phyloP scores from a whole-genome alignment of 2,888 invertebrate genomes.

The Elysia crispata region DNA sequence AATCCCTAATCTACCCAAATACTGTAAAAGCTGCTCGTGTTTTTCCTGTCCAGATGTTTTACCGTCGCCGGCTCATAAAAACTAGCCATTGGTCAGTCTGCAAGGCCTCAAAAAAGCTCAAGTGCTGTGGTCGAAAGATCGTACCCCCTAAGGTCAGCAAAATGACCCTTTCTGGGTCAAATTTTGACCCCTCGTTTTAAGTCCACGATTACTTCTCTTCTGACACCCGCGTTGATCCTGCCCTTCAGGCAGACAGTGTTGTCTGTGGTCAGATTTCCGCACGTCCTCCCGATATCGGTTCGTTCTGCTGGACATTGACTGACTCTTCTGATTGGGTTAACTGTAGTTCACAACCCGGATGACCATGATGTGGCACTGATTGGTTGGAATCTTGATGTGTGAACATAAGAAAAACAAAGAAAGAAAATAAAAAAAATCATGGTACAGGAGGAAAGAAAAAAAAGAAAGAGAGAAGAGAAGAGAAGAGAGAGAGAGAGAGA shows the following conservation, averaged over 20 bases:
- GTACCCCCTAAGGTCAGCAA: conserved; percentile 42
- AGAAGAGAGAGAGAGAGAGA: not conserved
- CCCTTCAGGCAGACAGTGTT: too few species aligned
- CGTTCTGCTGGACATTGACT: too few species aligned
- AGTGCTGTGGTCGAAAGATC: conserved; percentile 53
- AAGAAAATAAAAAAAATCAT: too few species aligned
- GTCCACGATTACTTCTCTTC: conserved; percentile 54
- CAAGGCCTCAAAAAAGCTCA: conserved; percentile 26
- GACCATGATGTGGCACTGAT: too few species aligned
- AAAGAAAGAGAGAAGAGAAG: not conserved
- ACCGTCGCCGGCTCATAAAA: not conserved
- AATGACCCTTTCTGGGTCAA: conserved; percentile 51
- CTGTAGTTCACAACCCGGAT: too few species aligned
- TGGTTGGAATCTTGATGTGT: not conserved
- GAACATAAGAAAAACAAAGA: too few species aligned
- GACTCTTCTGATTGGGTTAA: too few species aligned
- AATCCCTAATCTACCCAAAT: too few species aligned
- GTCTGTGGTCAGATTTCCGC: too few species aligned
- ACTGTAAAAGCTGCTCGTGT: too few species aligned
- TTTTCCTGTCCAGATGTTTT: conserved; percentile 36
- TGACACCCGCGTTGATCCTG: not conserved
- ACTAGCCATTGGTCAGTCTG: conserved; percentile 42
- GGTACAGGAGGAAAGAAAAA: too few species aligned
- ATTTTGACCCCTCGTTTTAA: conserved; percentile 51
- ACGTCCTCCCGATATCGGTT: too few species aligned